Evolutionary conservation across 2,888 invertebrate species (phyloP), one percentile per base, ranked within the genome.

Genomic region (Arge pagana): DNA sequence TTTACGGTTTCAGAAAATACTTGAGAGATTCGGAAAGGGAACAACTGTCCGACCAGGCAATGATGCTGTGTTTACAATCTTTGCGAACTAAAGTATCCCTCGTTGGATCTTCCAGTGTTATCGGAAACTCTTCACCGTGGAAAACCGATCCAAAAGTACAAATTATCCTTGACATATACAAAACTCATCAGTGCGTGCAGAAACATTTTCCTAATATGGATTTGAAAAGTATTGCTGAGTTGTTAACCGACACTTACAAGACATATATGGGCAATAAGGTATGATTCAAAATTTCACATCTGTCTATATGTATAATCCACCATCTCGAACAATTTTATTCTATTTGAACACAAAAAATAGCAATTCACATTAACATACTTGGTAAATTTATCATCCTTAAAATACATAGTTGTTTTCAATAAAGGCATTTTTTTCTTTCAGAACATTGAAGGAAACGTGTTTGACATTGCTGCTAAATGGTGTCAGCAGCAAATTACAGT

Each of bases 1-100:
- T n/a, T n/a, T n/a, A n/a, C 52, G 48, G 52, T 72, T 77, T 8
- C 67, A 88, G 88, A 67, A 87, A 88, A 66, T 96, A 94, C 74
- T 82, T 96, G 53, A 83, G 90, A 28, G 93, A 95, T 71, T 83
- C 85, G 1, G 95, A 95, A 72, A 83, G 95, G 51, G 85, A 89
- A 62, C 88, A 89, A 65, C 80, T 93, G 51, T 87, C 89, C 0
- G 86, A 88, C 51, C 88, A 90, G 77, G 91, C 94, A 0, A 82
- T 90, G 56, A 84, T 85, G 0, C 81, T 88, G 57, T 88, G 88
- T 61, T 80, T 86, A 6, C 87, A 88, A 68, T 85, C 87, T 28
- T 76, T 89, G 55, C 82, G 87, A 56, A 83, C 83, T 3, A 83
- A 83, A 64, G 79, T 87, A 15, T 82, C 83, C 30, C 71, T 75